A percentile compares a stretch with the other conserved stretches of the same genome.
Evolutionary conservation across 92 coral and sea anemone species (phyloP).

Genomic region (Virgularia gustaviana): DNA sequence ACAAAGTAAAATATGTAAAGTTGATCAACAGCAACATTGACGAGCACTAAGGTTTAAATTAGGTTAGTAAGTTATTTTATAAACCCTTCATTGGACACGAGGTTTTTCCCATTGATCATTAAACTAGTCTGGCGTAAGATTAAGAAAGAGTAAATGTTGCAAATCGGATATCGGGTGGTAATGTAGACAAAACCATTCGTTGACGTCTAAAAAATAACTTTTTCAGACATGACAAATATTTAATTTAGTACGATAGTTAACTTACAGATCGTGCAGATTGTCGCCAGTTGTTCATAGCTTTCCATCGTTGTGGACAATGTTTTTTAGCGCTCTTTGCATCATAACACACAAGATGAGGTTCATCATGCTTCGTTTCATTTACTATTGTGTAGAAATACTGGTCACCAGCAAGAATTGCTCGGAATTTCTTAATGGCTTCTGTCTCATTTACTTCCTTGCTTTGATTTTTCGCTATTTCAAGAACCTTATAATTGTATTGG

Average conservation of each 20-base stretch:
- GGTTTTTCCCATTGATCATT: no score
- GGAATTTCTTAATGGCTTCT: constrained; percentile 61
- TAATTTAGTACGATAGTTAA: not conserved
- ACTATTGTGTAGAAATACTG: not conserved
- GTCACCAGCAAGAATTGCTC: constrained; percentile 24
- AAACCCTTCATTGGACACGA: no score
- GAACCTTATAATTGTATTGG: no score
- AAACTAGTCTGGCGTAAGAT: no score
- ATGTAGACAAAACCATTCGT: not conserved
- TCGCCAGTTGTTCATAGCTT: constrained; percentile 74
- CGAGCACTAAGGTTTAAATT: no score
- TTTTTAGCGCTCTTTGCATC: constrained; percentile 60
- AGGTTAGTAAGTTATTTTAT: no score
- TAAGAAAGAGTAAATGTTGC: no score
- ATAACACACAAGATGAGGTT: not conserved
- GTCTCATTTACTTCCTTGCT: constrained; percentile 61
- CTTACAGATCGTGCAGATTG: constrained; percentile 57
- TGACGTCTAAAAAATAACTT: not conserved
- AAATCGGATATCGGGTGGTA: no score
- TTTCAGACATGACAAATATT: not conserved
- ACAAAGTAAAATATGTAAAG: no score
- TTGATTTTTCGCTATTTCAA: constrained; percentile 60
- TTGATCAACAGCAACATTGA: no score
- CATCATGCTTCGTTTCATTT: constrained; percentile 6
- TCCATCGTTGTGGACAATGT: constrained; percentile 74